Percentiles rank a stretch among this genome's conserved stretches.
These are phyloP conservation scores for Thereva unica DNA, from an alignment of 2,888 invertebrate species.

Conservation along the genomic window DNA sequence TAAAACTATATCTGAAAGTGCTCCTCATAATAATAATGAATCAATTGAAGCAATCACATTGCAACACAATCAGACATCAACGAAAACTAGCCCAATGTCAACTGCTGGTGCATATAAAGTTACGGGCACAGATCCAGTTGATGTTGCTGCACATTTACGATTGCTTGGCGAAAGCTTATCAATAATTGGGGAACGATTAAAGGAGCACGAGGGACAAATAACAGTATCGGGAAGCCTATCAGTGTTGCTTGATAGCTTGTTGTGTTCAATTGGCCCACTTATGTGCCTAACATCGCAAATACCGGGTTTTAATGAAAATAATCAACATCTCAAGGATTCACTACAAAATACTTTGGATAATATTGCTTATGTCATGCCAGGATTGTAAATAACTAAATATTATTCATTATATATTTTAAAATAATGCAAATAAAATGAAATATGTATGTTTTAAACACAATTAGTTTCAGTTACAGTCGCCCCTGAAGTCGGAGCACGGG, in stretches of 20 bases:
- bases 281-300: constrained; percentile 83
- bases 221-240: constrained; percentile 94
- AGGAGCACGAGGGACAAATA: constrained; percentile 94
- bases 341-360: constrained; percentile 80
- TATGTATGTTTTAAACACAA: no score
- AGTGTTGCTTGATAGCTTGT: constrained; percentile 86
- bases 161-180: constrained; percentile 90
- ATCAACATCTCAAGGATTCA: constrained; percentile 61
- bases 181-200: constrained; percentile 89
- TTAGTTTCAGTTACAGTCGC: no score
- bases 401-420: no score
- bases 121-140: constrained; percentile 78
- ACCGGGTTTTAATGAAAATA: constrained; percentile 71
- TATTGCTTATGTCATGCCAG: constrained; percentile 93
- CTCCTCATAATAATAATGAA: neutral
- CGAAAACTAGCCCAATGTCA: constrained; percentile 45
- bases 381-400: constrained; percentile 60
- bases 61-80: neutral
- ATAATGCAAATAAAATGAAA: no score
- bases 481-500: no score
- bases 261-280: constrained; percentile 89
- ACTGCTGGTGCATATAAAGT: constrained; percentile 63
- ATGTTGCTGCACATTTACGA: constrained; percentile 90
- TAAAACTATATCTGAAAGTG: constrained; percentile 11
- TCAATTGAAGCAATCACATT: neutral